Evolutionary conservation across 2,113 vertebrate genomes (phyloP).

Genomic region (Mesitornis unicolor): DNA sequence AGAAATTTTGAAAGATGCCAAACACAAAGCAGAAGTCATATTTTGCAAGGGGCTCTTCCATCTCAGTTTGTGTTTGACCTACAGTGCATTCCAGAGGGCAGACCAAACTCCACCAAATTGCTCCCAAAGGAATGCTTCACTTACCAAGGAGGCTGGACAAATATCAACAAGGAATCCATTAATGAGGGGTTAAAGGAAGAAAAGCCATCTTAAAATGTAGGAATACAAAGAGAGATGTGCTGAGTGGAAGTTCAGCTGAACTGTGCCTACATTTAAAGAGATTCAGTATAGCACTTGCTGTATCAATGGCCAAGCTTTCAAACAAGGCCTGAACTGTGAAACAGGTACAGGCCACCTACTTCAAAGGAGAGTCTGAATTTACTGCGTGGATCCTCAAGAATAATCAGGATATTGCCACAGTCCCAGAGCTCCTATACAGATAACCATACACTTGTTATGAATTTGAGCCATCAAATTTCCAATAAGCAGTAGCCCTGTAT

Average conservation of each 20-base stretch:
- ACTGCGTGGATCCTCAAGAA: neutral
- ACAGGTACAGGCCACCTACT: neutral
- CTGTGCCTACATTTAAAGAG: neutral
- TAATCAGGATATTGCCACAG: neutral
- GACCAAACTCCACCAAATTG: neutral
- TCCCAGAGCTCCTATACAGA: neutral
- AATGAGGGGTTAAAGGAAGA: neutral
- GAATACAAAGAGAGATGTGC: neutral
- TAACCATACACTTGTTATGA: accelerated
- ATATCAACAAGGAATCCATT: neutral
- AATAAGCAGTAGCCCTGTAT: neutral
- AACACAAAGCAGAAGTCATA: neutral
- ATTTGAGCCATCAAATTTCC: neutral
- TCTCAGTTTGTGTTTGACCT: neutral
- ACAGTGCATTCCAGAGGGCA: neutral
- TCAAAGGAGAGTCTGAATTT: neutral
- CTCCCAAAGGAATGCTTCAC: neutral
- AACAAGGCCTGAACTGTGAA: neutral
- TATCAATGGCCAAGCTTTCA: neutral
- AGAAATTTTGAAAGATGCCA: neutral
- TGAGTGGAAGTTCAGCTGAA: neutral
- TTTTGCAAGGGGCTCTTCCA: neutral
- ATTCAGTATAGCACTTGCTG: neutral
- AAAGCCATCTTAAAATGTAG: neutral
- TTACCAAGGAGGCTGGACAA: neutral